Evolutionary conservation across 2,797 vertebrate genomes (phyloP).

Genomic region (Allenopithecus nigroviridis): DNA sequence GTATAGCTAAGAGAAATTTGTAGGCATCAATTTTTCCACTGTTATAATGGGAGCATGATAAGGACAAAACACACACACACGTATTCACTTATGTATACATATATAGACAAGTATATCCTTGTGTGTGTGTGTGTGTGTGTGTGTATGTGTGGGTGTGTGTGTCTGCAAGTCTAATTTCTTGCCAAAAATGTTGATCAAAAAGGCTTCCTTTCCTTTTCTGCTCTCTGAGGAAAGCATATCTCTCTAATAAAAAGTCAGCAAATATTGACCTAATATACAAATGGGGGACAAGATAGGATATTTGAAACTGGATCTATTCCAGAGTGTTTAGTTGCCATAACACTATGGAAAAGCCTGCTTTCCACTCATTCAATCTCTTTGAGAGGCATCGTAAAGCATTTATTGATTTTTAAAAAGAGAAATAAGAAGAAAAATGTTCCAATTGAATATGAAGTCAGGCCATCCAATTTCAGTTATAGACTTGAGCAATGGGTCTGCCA

Average conservation of each 20-base stretch:
- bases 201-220: background rate
- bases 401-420: slow-evolving; percentile 61
- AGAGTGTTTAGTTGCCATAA: slow-evolving; percentile 30
- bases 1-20: background rate
- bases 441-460: background rate
- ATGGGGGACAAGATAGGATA: background rate
- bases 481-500: background rate
- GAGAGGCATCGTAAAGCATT: slow-evolving; percentile 53
- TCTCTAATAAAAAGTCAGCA: slow-evolving; percentile 16
- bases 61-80: background rate
- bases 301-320: slow-evolving; percentile 38
- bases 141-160: too few relatives aligned
- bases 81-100: too few relatives aligned
- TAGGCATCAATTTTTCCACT: background rate
- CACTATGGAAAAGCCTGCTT: slow-evolving; percentile 31
- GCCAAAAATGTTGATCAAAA: background rate
- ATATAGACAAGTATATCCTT: too few relatives aligned
- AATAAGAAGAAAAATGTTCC: slow-evolving; percentile 30
- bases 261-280: slow-evolving; percentile 6
- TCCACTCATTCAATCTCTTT: slow-evolving; percentile 41
- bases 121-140: background rate
- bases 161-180: background rate
- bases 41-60: background rate
- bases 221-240: background rate
- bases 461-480: slow-evolving; percentile 23